Base-by-base conservation (phyloP, 2,888 invertebrate species). In the Agrotis exclamationis region DNA sequence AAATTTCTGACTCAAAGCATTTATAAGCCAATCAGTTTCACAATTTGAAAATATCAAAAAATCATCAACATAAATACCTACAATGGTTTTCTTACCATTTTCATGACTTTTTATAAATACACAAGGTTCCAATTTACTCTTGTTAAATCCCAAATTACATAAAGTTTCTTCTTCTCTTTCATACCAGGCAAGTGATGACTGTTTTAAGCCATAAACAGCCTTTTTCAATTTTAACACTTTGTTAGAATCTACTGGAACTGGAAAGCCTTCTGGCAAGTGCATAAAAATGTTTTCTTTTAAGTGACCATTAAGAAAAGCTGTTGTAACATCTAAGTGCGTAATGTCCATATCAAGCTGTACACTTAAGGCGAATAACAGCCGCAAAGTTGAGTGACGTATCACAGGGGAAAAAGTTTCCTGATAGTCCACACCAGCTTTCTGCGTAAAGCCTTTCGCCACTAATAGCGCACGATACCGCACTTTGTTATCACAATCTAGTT, bases 201-300 rank as follows among this genome's bases (percentile, higher is more conserved):
- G 68, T 65, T 76, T 76, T 22, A 69, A 51, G 0, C 79, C 79
- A 70, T 79, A 79, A 6, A 79, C 58, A 16, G 75, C 75, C 39
- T 48, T 65, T 3, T 73, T 78, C 13, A 78, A 58, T 47, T 48
- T 69, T 22, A 71, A 33, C 1, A 63, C 53, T 18, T 63, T 53
- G 1, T n/a, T 39, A 20, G n/a, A 5, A 9, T 11, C 3, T 44
- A 13, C 13, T n/a, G n/a, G n/a, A 44, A 51, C 5, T 6, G 2
- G 0, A 62, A 16, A 20, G 13, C 62, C 20, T 20, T 7, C 20
- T n/a, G 71, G 71, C 39, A n/a, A n/a, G n/a, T n/a, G n/a, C 71
- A 71, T 71, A 22, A 57, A 62, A 0, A 71, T 24, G 0, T 18
- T 45, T 62, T 71, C 76, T 2, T 69, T 14, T 3, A 72, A 14